Percentiles rank a stretch among this genome's conserved stretches.
phyloP scores from a whole-genome alignment of 2,888 invertebrate genomes.

The Suillia variegata region DNA sequence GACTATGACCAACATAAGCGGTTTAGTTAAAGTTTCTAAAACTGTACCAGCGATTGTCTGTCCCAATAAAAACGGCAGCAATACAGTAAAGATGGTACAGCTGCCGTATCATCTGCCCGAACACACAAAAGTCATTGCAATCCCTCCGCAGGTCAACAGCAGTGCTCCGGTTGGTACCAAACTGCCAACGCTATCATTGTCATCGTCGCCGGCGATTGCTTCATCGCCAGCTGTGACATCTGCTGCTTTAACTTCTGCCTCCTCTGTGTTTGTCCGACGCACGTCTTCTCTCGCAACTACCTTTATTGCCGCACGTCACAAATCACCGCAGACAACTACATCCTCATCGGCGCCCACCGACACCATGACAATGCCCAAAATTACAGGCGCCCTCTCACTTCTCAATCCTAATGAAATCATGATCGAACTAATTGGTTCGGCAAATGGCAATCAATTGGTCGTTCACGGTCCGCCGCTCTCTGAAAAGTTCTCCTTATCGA shows the following conservation, averaged over 20 bases:
- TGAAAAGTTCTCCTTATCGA: conserved; percentile 31
- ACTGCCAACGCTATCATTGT: background rate
- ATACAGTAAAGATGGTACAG: background rate
- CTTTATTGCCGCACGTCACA: too few species aligned
- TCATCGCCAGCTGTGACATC: background rate
- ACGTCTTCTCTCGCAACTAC: too few species aligned
- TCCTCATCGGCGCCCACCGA: too few species aligned
- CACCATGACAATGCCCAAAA: conserved; percentile 10
- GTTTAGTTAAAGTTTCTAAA: background rate
- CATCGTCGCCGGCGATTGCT: background rate
- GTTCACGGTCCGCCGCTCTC: conserved; percentile 34
- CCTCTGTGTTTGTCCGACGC: too few species aligned
- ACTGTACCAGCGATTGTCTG: too few species aligned
- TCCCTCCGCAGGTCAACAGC: background rate
- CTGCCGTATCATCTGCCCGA: conserved; percentile 10
- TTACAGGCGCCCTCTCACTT: conserved; percentile 23
- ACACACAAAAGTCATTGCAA: conserved; percentile 6
- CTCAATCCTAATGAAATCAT: conserved; percentile 32
- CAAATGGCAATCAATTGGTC: conserved; percentile 32
- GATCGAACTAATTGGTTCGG: conserved; percentile 31
- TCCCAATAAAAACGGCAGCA: conserved; percentile 10
- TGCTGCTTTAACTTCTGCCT: too few species aligned
- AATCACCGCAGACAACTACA: too few species aligned
- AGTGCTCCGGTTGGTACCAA: background rate
- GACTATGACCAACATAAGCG: background rate